These are phyloP conservation scores for Drosophila prosaltans DNA, from an alignment of 1,140 invertebrate genomes.

Conservation along the genomic window DNA sequence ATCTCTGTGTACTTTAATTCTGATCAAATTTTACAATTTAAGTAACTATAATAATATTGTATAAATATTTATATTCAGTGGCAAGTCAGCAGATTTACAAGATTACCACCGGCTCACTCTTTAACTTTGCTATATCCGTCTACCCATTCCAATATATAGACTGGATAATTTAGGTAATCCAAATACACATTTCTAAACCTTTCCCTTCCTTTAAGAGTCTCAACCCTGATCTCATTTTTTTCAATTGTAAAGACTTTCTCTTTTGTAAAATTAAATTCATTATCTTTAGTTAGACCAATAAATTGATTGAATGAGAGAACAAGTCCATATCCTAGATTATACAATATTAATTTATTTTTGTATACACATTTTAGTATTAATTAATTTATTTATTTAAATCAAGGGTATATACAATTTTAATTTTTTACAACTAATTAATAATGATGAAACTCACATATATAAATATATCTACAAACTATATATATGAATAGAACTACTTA, in stretches of 20 bases:
- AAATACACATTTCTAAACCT: too few relatives aligned
- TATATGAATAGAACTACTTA: slow-evolving; percentile 6
- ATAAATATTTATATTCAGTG: too few relatives aligned
- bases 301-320: not conserved
- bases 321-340: slow-evolving; percentile 2
- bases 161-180: too few relatives aligned
- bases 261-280: not conserved
- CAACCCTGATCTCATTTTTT: not conserved
- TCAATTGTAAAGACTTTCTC: not conserved
- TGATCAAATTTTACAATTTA: too few relatives aligned
- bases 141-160: too few relatives aligned
- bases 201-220: too few relatives aligned
- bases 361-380: slow-evolving; percentile 42
- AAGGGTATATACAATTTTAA: slow-evolving; percentile 67
- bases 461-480: slow-evolving; percentile 52
- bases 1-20: too few relatives aligned
- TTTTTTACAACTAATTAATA: slow-evolving; percentile 71
- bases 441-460: slow-evolving; percentile 49
- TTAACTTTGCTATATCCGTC: too few relatives aligned
- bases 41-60: too few relatives aligned
- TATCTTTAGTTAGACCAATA: slow-evolving; percentile 4
- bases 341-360: slow-evolving; percentile 15
- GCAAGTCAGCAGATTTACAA: too few relatives aligned
- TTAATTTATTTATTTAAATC: slow-evolving; percentile 51
- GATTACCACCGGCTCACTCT: too few relatives aligned